Conservation (phyloP, 1,140 invertebrate genomes). For the Tetraneura akinire region DNA sequence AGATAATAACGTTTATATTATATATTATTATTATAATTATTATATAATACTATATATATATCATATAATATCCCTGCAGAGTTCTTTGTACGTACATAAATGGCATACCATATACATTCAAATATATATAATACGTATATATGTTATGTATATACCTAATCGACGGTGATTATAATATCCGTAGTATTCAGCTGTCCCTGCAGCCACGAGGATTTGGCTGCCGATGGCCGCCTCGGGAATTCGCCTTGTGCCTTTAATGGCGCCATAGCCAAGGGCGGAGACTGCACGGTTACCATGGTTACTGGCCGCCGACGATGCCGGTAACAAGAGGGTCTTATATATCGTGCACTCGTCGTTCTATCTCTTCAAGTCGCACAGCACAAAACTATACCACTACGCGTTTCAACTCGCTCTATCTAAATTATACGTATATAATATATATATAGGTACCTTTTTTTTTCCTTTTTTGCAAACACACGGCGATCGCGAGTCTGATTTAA, state of each 20-base stretch:
- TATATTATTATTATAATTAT: no score
- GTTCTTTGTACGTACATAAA: no score
- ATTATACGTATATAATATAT: no score
- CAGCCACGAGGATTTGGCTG: not conserved
- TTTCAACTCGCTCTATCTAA: not conserved
- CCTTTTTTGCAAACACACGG: not conserved
- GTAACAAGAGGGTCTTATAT: not conserved
- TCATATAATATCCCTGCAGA: no score
- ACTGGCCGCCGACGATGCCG: not conserved
- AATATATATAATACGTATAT: no score
- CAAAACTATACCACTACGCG: no score
- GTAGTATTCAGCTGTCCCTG: not conserved
- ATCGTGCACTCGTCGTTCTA: not conserved
- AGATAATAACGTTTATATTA: no score
- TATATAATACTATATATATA: no score
- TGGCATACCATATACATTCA: no score
- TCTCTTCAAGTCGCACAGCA: not conserved
- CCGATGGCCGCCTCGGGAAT: conserved; percentile 35
- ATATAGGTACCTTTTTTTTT: no score
- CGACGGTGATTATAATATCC: not conserved
- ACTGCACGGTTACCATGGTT: conserved; percentile 41
- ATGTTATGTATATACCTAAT: no score
- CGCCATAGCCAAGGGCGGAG: conserved; percentile 48
- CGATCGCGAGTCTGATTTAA: not conserved
- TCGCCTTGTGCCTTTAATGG: conserved; percentile 33